Base-by-base conservation (phyloP, 2,888 invertebrate species). In the Biston stratarius region DNA sequence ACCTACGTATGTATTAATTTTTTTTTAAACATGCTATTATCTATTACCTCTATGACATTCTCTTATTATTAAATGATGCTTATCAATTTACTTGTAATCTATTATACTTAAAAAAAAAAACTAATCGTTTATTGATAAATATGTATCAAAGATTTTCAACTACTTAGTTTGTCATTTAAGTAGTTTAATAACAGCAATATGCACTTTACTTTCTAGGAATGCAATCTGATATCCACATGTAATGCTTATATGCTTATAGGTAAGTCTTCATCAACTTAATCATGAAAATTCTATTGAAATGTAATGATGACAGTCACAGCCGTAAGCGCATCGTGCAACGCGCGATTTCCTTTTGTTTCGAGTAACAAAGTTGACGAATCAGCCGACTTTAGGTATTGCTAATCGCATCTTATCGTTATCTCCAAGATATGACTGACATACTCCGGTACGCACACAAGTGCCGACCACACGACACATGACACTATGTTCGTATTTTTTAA, bases 391-490 rank as follows among this genome's bases (percentile, higher is more conserved):
- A 55, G 55, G 55, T 55, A 55, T 55, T 33, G 52, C 10, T 42
- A 56, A 62, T 69, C 65, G 55, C 65, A 62, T 65, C 65, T 65
- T 69, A 69, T 69, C 69, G 62, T 57, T 69, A 63, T 69, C 69
- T 64, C 5, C 15, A 51, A 62, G 65, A 62, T 62, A 62, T 51
- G 67, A 15, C 12, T 44, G 63, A 68, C 67, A 68, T 63, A 68
- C 60, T 68, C 67, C 49, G 53, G 38, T 24, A 12, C 34, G 40
- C 38, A 9, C 47, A 40, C 61, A 70, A 61, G 69, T 56, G 65
- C 65, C 56, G 49, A 10, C 45, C 44, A 59, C 64, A 58, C 63
- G 70, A 44, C 64, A 61, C 45, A 59, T 53, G 12, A 45, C 58
- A 56, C 49, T 24, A 62, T 62, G 52, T 38, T 45, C 14, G 44